These are phyloP conservation scores for Pteruthius melanotis DNA, from an alignment of 2,113 vertebrate genomes.

Conservation along the genomic window DNA sequence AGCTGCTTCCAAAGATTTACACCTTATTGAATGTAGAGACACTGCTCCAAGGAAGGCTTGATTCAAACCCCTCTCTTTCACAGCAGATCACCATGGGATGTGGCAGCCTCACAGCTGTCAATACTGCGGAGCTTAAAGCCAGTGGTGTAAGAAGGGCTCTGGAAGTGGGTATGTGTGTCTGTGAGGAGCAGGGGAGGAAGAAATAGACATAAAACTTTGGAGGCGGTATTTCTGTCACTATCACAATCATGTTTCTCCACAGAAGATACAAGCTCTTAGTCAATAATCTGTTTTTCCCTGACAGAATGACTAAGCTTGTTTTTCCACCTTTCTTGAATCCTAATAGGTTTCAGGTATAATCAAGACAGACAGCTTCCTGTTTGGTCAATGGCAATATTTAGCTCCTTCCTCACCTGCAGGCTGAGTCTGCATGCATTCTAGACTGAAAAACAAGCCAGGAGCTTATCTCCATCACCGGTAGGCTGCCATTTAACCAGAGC, in stretches of 20 bases:
- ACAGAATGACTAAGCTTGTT: neutral
- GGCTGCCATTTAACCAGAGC: neutral
- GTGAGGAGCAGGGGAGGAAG: neutral
- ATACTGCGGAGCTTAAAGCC: neutral
- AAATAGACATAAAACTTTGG: neutral
- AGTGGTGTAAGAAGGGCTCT: neutral
- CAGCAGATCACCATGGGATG: neutral
- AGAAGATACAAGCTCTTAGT: neutral
- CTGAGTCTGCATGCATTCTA: neutral
- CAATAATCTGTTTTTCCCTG: neutral
- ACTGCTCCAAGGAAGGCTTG: neutral
- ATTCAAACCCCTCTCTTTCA: neutral
- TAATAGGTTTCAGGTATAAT: neutral
- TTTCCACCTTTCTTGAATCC: neutral
- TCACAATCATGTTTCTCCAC: neutral
- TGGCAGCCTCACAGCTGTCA: neutral
- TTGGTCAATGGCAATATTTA: neutral
- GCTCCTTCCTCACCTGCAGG: neutral
- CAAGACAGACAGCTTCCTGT: neutral
- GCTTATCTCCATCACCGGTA: neutral
- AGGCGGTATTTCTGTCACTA: neutral
- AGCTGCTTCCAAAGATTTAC: neutral
- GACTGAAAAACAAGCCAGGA: neutral
- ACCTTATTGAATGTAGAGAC: neutral
- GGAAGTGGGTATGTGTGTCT: neutral